Evolutionary conservation across 1,140 invertebrate species (phyloP), one percentile per base, ranked within the genome.

Genomic region (Ceratoteleas bidentatus): DNA sequence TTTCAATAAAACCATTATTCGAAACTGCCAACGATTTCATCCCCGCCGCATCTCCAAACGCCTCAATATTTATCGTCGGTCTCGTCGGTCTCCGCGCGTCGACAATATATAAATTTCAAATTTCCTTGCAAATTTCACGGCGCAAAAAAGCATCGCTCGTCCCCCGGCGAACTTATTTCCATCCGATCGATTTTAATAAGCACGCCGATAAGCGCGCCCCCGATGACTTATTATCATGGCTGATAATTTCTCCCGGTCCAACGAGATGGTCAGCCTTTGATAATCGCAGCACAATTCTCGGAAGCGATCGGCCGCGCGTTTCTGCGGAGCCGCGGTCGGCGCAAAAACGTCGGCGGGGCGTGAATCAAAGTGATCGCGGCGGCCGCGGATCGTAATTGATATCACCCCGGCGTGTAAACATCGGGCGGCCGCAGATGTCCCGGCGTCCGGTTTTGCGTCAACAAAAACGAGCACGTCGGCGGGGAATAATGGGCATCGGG

Each of bases 321-420:
- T 24, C 24, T 2, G 4, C 24, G 1, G 24, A 1, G 24, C 24
- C 24, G 24, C 24, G 24, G 1, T 24, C 4, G 24, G 24, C 24
- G 24, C 43, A 58, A 84, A 40, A 64, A 11, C 34, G 13, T 52
- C 13, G 66, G 49, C 49, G 43, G 66, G 85, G 85, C 86, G 88
- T 85, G 88, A 89, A 89, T 87, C 85, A 84, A 85, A 85, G 81
- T 88, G 88, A 88, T 89, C 87, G 84, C 69, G 57, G 68, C 66
- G 82, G 58, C 15, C 43, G 49, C 36, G 62, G n/a, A 86, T 58
- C 43, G 85, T 90, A 91, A 91, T 91, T 91, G 90, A 91, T 91
- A 90, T 90, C 89, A 91, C 89, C 90, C 88, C 87, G 61, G 54
- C 87, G 88, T 89, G 88, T 89, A 90, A 91, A 90, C 87, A 88